phyloP scores from a whole-genome alignment of 2,113 vertebrate species.

The Microtus montanus region DNA sequence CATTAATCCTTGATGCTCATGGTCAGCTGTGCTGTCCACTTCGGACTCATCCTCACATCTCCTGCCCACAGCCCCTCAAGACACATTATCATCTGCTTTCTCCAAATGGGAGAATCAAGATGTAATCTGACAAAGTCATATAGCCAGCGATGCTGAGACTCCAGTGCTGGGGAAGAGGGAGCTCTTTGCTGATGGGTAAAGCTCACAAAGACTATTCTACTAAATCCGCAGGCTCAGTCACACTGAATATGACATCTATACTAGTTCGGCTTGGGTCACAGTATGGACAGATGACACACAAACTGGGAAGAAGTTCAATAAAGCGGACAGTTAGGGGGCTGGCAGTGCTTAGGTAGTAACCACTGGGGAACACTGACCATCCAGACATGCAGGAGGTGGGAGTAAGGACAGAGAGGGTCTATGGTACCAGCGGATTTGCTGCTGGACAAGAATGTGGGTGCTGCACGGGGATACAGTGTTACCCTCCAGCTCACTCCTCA shows the following conservation, averaged over 20 bases:
- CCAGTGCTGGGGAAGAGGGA: too few species aligned
- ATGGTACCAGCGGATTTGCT: too few species aligned
- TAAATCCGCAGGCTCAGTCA: background rate
- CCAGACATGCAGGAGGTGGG: background rate
- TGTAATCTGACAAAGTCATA: background rate
- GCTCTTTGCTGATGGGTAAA: background rate
- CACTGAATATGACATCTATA: background rate
- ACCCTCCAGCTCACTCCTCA: background rate
- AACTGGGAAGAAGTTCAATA: background rate
- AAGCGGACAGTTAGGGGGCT: background rate
- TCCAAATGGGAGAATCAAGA: background rate
- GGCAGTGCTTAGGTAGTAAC: background rate
- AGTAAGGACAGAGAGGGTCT: background rate
- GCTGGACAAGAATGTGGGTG: background rate
- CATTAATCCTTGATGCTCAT: background rate
- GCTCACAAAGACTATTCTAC: too few species aligned
- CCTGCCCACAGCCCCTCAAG: background rate
- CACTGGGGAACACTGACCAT: background rate
- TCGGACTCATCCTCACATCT: background rate
- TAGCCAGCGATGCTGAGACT: too few species aligned
- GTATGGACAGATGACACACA: background rate
- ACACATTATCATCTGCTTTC: background rate
- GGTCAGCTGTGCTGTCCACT: background rate
- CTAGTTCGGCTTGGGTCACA: background rate
- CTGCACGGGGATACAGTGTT: rapidly evolving